Conservation (phyloP, 2,797 vertebrate genomes). For the Ctenochaetus hawaiiensis region DNA sequence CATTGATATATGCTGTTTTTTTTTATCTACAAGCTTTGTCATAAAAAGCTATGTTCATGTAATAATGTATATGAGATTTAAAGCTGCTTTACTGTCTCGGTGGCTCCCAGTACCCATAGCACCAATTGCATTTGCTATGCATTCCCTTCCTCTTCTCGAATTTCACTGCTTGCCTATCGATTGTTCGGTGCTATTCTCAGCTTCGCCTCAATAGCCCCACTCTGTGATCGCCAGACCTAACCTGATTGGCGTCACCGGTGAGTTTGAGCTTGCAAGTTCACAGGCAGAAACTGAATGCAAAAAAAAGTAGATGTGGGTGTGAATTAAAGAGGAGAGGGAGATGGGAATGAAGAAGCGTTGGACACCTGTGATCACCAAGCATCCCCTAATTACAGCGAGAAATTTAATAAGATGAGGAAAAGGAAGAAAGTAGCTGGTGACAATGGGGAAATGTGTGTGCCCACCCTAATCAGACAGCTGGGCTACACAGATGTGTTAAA, state of each 20-base stretch:
- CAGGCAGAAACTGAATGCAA: background rate
- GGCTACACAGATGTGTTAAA: constrained; percentile 20
- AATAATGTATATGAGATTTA: constrained; percentile 37
- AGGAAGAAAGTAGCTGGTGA: constrained; percentile 1
- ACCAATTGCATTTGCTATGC: constrained; percentile 40
- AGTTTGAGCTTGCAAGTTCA: background rate
- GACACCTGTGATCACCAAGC: background rate
- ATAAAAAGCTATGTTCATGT: constrained; percentile 24
- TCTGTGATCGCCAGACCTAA: constrained; percentile 28
- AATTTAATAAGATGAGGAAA: background rate
- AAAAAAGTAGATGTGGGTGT: background rate
- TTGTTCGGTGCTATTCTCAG: constrained; percentile 49
- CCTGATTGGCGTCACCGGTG: constrained; percentile 18
- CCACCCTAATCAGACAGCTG: constrained; percentile 25
- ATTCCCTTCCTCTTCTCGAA: constrained; percentile 41
- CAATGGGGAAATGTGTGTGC: background rate
- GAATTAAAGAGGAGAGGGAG: too few species aligned
- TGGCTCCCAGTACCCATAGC: constrained; percentile 11
- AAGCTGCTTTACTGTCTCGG: constrained; percentile 4
- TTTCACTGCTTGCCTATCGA: constrained; percentile 43
- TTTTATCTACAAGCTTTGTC: constrained; percentile 9
- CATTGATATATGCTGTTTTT: background rate
- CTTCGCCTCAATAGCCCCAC: constrained; percentile 13
- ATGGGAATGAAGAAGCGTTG: background rate
- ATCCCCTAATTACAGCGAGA: background rate